Evolutionary conservation across 2,888 invertebrate species (phyloP), one percentile per base, ranked within the genome.

Genomic region (Polydrusus pterygomalis): DNA sequence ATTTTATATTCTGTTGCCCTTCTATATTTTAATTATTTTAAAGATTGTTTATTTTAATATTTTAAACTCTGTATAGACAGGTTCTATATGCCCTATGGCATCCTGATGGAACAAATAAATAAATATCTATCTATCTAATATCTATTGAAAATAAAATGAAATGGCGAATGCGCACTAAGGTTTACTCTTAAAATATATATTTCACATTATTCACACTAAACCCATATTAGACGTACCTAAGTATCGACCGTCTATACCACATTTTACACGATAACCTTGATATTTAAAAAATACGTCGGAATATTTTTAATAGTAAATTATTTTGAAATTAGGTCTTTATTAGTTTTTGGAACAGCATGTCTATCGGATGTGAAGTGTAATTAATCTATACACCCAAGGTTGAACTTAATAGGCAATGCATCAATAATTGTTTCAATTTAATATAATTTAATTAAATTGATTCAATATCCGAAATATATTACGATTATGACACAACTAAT

Each of bases 221-320:
- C 54, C 11, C 11, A 11, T 30, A 30, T 13, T 20, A 30, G n/a
- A 30, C 30, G 54, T 54, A 25, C 5, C 30, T 54, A 54, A 30
- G 30, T 30, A 54, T 54, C 30, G 13, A 54, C 11, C 20, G 30
- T 54, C 13, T 30, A 54, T 54, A 47, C 1, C 43, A 43, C 2
- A 51, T 13, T 54, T 30, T n/a, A 54, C 54, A 25, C 25, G 54
- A 54, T 54, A n/a, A n/a, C 54, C 54, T 54, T 54, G 54, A 30
- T 30, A 54, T 54, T 54, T 54, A 54, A 54, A 25, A 51, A 54
- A 54, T 54, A 54, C 54, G n/a, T 30, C 54, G 54, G 30, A 54
- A 30, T 54, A 54, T 54, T 30, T 54, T 54, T 17, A 54, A 54
- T 25, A 25, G n/a, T 54, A 54, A 54, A 25, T 3, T 13, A 30